Conservation (phyloP, 1,140 invertebrate genomes). For the Mylabris phalerata region DNA sequence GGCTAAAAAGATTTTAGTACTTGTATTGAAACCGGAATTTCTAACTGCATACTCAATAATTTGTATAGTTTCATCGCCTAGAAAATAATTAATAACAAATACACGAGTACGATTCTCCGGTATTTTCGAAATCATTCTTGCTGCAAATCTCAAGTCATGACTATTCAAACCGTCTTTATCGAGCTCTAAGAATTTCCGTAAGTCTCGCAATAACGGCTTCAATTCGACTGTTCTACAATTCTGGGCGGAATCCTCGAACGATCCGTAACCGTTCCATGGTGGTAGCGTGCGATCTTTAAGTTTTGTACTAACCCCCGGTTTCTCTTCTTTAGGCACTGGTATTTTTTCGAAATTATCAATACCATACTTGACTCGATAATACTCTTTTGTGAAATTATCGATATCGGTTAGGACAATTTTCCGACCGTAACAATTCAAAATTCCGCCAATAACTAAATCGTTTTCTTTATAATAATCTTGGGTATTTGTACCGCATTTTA, state of each 20-base stretch:
- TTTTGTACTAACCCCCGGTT: conserved; percentile 35
- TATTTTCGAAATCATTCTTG: conserved; percentile 63
- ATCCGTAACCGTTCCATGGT: conserved; percentile 84
- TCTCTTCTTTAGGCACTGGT: conserved; percentile 42
- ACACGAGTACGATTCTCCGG: conserved; percentile 59
- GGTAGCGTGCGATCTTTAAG: conserved; percentile 54
- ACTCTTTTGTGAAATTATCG: conserved; percentile 81
- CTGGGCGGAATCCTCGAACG: conserved; percentile 77
- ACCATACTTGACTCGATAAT: conserved; percentile 56
- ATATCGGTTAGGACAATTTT: conserved; percentile 75
- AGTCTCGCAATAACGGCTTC: conserved; percentile 66
- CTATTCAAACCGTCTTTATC: conserved; percentile 69
- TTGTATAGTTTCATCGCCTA: conserved; percentile 76
- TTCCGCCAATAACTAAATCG: conserved; percentile 71
- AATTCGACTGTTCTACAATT: conserved; percentile 74
- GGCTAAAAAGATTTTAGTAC: conserved; percentile 56
- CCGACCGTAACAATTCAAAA: conserved; percentile 72
- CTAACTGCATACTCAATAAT: conserved; percentile 68
- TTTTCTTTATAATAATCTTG: conserved; percentile 60
- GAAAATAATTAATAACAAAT: conserved; percentile 76
- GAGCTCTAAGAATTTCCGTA: conserved; percentile 72
- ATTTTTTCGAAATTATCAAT: conserved; percentile 55
- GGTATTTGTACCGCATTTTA: conserved; percentile 46
- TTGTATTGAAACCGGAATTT: conserved; percentile 66
- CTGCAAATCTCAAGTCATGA: conserved; percentile 71